Conservation (phyloP, 2,113 vertebrate genomes). For the Rissa tridactyla region DNA sequence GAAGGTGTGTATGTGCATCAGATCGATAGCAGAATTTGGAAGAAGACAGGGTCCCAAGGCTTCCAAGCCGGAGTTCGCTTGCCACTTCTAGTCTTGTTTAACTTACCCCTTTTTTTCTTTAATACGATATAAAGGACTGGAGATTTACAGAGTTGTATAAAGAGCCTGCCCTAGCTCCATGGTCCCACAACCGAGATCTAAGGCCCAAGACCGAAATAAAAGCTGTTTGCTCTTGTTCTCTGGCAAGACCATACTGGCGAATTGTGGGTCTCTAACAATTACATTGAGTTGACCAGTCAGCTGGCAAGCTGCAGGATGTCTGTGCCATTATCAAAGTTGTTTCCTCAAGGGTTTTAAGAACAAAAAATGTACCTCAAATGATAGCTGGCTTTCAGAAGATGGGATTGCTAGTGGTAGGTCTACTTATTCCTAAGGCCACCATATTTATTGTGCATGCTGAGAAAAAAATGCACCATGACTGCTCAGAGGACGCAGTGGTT, state of each 20-base stretch:
- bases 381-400: not conserved
- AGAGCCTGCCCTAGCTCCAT: not conserved
- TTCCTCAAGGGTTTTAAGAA: not conserved
- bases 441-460: not conserved
- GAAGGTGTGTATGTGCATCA: not conserved
- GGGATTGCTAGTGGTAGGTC: not conserved
- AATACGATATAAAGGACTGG: not conserved
- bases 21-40: not conserved
- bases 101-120: not conserved
- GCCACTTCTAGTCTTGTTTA: not conserved
- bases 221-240: not conserved
- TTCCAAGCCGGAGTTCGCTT: not conserved
- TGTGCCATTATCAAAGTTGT: not conserved
- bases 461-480: not conserved
- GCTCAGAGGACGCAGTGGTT: not conserved
- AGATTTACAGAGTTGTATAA: not conserved
- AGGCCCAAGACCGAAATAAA: not conserved
- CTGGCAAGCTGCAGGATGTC: not conserved
- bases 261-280: not conserved
- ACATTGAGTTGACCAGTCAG: not conserved
- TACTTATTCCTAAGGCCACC: not conserved
- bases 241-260: not conserved
- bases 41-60: not conserved
- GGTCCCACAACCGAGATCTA: not conserved
- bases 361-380: not conserved